Percentiles rank a stretch among this genome's conserved stretches.
Conservation (phyloP, 2,113 vertebrate genomes). For the Delphinus delphis region DNA sequence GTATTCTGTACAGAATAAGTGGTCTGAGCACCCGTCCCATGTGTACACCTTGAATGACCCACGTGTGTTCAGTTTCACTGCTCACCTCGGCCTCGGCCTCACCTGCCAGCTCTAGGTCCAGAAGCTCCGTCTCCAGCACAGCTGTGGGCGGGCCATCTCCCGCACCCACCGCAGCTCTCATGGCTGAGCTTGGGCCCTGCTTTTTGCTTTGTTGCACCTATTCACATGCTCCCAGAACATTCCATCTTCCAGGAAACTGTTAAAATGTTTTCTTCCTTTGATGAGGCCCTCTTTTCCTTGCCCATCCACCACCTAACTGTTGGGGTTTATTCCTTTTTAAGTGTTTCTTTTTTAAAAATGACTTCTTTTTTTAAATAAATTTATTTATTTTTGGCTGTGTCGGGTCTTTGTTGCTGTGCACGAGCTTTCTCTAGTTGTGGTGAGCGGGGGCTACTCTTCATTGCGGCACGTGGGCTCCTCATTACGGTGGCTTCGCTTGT, state of each 20-base stretch:
- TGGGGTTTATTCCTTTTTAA: not conserved
- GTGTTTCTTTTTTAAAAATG: not conserved
- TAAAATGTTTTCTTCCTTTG: not conserved
- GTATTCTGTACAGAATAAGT: not conserved
- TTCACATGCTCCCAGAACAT: not conserved
- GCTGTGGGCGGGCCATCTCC: not conserved
- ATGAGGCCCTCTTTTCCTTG: not conserved
- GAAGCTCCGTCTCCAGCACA: too few species aligned
- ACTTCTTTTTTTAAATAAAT: too few species aligned
- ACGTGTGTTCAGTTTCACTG: not conserved
- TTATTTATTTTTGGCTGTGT: too few species aligned
- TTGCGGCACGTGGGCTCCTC: accelerated
- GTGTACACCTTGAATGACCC: not conserved
- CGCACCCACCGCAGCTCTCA: not conserved
- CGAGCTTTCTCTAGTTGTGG: too few species aligned
- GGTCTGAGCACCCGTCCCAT: not conserved
- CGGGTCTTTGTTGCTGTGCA: too few species aligned
- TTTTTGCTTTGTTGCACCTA: not conserved
- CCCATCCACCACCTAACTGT: not conserved
- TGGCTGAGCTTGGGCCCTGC: accelerated
- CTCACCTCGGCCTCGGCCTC: not conserved
- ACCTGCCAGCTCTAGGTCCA: not conserved
- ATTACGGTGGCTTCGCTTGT: too few species aligned
- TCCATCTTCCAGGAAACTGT: not conserved
- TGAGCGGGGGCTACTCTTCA: too few species aligned